Base-by-base conservation (phyloP, 1,140 invertebrate genomes). In the Rhagoletis zephyria region DNA sequence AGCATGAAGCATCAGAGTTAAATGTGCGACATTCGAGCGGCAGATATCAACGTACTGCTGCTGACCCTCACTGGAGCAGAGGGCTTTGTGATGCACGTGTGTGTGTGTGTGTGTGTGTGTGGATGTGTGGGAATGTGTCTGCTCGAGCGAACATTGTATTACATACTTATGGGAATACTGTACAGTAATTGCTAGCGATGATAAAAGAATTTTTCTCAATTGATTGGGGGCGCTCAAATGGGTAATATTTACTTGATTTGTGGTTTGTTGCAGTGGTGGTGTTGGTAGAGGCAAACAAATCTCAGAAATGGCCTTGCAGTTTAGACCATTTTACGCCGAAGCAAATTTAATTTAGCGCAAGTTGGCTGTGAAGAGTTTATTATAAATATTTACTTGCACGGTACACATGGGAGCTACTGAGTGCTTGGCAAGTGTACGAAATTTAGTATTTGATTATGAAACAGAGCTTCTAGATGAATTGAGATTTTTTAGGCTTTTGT, bases 191-290 rank as follows among this genome's bases (percentile, higher is more conserved):
- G 70, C 30, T 74, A 51, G 70, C 4, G 19, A 10, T 48, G 70
- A 45, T 48, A 74, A 56, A 45, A 12, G 6, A 48, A 48, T 74
- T 48, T 51, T 51, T 48, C 42, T 3, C 19, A 4, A 74, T 74
- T 74, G 70, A 74, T 74, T 74, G 70, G 70, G 61, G 40, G 70
- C 70, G 14, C 70, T 16, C 70, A 74, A 51, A 51, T 45, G 42
- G 3, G 42, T 74, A 74, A 74, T 74, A 74, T 74, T 74, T 74
- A 74, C 70, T 74, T 74, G 70, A 74, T 74, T 74, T 45, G 70
- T 48, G 45, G 42, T 74, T 74, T 3, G 30, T 30, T 30, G 30
- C 30, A 1, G 30, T 30, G 30, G 30, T 30, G 30, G 40, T 4
- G 40, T 74, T 30, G 9, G 30, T 42, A 67, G n/a, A 42, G 4